A percentile compares a stretch with the other conserved stretches of the same genome.
Evolutionary conservation across 2,113 vertebrate species (phyloP).

Genomic region (Halcyon senegalensis): DNA sequence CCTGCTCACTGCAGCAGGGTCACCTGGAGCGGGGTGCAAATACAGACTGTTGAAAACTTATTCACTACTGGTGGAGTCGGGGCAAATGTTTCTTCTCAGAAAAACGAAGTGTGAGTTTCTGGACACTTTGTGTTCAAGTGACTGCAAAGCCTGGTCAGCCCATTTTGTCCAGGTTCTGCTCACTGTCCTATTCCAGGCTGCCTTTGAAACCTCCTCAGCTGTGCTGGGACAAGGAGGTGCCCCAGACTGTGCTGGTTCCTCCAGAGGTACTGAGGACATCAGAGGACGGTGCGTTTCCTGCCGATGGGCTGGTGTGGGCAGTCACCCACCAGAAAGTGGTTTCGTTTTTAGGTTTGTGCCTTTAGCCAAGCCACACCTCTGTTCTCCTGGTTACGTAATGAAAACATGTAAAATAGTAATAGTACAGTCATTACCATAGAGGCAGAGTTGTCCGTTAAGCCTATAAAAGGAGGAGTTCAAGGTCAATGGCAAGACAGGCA

Average conservation of each 20-base stretch:
- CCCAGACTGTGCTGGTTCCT: neutral
- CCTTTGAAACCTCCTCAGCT: neutral
- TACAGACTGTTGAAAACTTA: neutral
- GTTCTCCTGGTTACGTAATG: neutral
- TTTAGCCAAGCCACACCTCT: fast-evolving
- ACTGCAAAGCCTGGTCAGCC: neutral
- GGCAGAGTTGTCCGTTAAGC: neutral
- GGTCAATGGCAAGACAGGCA: neutral
- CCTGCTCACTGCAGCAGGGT: too few relatives aligned
- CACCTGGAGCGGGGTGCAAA: too few relatives aligned
- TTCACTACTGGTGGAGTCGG: neutral
- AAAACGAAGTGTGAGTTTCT: neutral
- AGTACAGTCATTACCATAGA: too few relatives aligned
- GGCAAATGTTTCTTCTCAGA: neutral
- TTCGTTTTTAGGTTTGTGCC: neutral
- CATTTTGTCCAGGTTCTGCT: fast-evolving
- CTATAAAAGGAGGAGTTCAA: neutral
- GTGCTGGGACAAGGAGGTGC: neutral
- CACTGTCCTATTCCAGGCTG: fast-evolving
- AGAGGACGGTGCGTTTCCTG: neutral
- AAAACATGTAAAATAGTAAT: neutral
- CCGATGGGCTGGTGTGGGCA: fast-evolving
- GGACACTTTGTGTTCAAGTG: neutral
- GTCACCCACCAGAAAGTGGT: fast-evolving
- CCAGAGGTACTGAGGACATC: neutral